These are phyloP conservation scores for Clinocottus analis DNA, from an alignment of 2,113 vertebrate species.

Conservation along the genomic window DNA sequence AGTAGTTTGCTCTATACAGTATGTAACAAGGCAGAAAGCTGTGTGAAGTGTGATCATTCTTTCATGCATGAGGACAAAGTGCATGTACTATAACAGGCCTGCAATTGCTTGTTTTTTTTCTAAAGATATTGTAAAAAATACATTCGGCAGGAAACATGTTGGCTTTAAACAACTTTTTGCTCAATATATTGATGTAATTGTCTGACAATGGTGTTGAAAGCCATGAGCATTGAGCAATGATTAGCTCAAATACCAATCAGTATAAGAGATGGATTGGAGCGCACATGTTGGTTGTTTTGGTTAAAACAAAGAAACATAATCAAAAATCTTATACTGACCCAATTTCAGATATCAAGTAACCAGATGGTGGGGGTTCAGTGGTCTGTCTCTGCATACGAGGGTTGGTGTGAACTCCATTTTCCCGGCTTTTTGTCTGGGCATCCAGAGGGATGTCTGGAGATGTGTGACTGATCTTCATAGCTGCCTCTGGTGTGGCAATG, in stretches of 20 bases:
- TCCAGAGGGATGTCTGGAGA: slow-evolving; percentile 95
- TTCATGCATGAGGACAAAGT: background rate
- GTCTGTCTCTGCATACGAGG: slow-evolving; percentile 91
- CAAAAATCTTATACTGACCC: slow-evolving; percentile 64
- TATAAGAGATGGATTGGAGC: background rate
- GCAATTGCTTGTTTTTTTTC: background rate
- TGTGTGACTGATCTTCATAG: slow-evolving; percentile 98
- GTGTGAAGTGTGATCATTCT: background rate
- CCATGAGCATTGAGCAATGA: background rate
- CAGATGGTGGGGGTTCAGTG: slow-evolving; percentile 90
- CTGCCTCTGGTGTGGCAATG: slow-evolving; percentile 85
- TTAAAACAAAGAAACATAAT: background rate
- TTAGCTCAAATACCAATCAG: background rate
- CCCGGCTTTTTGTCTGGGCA: slow-evolving; percentile 84
- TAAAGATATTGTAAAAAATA: background rate
- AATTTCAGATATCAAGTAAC: slow-evolving; percentile 81
- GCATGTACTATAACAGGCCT: background rate
- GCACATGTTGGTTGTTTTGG: background rate
- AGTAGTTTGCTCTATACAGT: background rate
- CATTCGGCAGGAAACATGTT: background rate
- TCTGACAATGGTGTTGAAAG: background rate
- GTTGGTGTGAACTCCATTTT: slow-evolving; percentile 88
- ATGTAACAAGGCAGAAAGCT: too few relatives aligned
- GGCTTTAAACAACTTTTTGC: background rate
- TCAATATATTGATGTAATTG: slow-evolving; percentile 1